Base-by-base conservation (phyloP, 2,888 invertebrate genomes). In the Minunthozetes semirufus region DNA sequence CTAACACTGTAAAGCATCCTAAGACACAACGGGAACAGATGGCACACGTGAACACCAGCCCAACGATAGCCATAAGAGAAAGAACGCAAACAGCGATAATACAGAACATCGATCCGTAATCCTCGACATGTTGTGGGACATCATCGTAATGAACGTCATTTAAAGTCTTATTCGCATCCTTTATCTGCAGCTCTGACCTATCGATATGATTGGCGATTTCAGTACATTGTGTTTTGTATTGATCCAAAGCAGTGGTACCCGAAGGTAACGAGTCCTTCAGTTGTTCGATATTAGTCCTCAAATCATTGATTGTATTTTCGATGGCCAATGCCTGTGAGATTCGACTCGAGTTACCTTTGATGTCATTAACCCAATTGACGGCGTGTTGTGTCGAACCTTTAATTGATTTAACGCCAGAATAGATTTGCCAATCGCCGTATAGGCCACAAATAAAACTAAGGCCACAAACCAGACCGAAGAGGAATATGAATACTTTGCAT, bases 1-100 rank as follows among this genome's bases (percentile, higher is more conserved):
- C 68, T 9, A 68, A 42, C 0, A 42, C 68, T 22, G 68, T 68
- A 6, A 68, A 33, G 22, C 38, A 38, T 11, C 42, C 42, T n/a
- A 68, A 66, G 3, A 66, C 9, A 66, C 68, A 68, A 0, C 68
- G 68, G 42, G 46, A 68, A 68, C 46, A 68, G 13, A 68, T 68
- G 46, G 33, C 42, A 22, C 1, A 42, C 5, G 13, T 8, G 46
- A 33, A 68, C 1, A 42, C 19, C 19, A 68, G 22, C 4, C 42
- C 68, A n/a, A 68, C 17, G 6, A 68, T 22, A 1, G 68, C 68
- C 11, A 68, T 11, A 17, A 33, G 5, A 4, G 13, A 68, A 1
- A 68, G 68, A 19, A 68, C 33, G 22, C 19, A 17, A 3, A 68
- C 6, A 13, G 13, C 22, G 6, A 29, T 4, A 19, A 68, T 42